Evolutionary conservation across 2,888 invertebrate species (phyloP).

Genomic region (Timandra comae): DNA sequence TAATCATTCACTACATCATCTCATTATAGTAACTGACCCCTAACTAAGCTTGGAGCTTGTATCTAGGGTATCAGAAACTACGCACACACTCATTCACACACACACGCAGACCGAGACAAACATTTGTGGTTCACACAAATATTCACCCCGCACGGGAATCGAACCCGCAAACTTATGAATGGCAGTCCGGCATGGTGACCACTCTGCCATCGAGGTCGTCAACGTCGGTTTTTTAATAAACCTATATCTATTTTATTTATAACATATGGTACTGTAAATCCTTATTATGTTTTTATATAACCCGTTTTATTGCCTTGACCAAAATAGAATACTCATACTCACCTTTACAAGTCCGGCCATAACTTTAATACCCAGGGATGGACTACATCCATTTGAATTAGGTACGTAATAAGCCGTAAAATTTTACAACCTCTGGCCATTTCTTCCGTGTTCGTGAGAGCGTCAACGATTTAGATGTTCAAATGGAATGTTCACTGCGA

Average conservation of each 20-base stretch:
- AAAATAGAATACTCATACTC: constrained; percentile 14
- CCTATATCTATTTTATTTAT: no score
- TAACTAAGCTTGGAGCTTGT: no score
- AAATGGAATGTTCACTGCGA: not conserved
- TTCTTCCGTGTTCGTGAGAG: constrained; percentile 13
- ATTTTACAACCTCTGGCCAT: constrained; percentile 23
- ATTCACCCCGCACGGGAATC: no score
- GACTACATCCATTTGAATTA: constrained; percentile 31
- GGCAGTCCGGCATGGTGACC: no score
- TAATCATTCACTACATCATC: no score
- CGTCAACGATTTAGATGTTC: constrained; percentile 5
- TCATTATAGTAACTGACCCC: no score
- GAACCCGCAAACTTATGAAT: no score
- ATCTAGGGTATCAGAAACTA: no score
- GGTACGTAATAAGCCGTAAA: constrained; percentile 27
- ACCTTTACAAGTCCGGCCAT: constrained; percentile 19
- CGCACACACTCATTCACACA: no score
- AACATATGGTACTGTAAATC: constrained; percentile 16
- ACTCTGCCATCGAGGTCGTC: no score
- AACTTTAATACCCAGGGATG: constrained; percentile 23
- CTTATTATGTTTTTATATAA: constrained; percentile 19
- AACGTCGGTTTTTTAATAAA: not conserved
- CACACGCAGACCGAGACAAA: no score
- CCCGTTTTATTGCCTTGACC: constrained; percentile 15
- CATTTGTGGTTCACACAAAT: no score